Evolutionary conservation across 2,888 invertebrate species (phyloP).

Genomic region (Thereva nobilitata): DNA sequence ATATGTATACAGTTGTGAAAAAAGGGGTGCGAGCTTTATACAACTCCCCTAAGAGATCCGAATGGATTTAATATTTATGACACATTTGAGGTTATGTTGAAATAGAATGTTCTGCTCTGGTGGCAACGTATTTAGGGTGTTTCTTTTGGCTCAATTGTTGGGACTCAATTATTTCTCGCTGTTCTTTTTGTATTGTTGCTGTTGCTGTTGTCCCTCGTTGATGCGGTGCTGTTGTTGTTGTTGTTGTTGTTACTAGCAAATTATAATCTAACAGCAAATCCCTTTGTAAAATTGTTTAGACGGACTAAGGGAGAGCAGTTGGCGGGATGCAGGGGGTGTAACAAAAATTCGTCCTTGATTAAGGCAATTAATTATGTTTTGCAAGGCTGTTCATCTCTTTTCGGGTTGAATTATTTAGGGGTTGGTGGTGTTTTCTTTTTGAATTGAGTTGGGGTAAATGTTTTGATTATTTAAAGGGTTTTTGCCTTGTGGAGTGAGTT

Average conservation of each 20-base stretch:
- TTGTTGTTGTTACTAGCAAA: neutral
- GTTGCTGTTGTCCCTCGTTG: no score
- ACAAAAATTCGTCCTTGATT: slow-evolving; percentile 16
- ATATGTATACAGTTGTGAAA: neutral
- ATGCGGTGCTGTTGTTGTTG: neutral
- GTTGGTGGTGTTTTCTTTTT: no score
- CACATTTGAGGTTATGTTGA: slow-evolving; percentile 42
- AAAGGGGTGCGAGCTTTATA: slow-evolving; percentile 24
- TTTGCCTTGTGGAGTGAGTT: no score
- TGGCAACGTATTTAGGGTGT: slow-evolving; percentile 16
- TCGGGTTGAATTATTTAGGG: neutral
- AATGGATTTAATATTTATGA: slow-evolving; percentile 42
- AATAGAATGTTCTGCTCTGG: slow-evolving; percentile 15
- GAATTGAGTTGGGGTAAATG: no score
- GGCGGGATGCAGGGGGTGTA: neutral
- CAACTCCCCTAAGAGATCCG: slow-evolving; percentile 16
- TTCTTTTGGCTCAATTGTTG: slow-evolving; percentile 21
- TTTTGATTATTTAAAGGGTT: no score
- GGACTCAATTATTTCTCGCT: slow-evolving; percentile 19
- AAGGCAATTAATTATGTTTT: slow-evolving; percentile 30
- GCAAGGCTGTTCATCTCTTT: slow-evolving; percentile 17
- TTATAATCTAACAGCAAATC: slow-evolving; percentile 8
- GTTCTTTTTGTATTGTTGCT: slow-evolving; percentile 12
- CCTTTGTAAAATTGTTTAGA: neutral
- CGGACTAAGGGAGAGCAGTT: no score